phyloP scores from a whole-genome alignment of 2,113 vertebrate species.

The Gadus chalcogrammus region DNA sequence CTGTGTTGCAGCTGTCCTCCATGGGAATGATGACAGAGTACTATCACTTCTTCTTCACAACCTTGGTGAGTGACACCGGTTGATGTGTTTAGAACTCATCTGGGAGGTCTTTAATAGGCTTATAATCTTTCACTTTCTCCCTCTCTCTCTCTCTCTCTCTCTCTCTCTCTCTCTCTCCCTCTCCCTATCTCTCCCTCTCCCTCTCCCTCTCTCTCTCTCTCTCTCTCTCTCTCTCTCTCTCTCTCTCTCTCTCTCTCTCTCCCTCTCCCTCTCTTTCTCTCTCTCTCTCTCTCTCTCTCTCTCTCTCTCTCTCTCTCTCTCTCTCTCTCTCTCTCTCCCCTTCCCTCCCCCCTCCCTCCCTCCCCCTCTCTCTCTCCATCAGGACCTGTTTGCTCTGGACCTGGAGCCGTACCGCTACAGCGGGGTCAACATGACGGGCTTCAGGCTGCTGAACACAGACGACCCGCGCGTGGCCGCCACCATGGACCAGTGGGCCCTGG shows the following conservation, averaged over 20 bases:
- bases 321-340: neutral
- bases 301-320: neutral
- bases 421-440: slow-evolving; percentile 96
- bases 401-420: slow-evolving; percentile 97
- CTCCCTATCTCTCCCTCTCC: neutral
- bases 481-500: slow-evolving; percentile 91
- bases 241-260: too few relatives aligned
- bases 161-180: neutral
- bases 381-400: slow-evolving; percentile 96
- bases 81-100: neutral
- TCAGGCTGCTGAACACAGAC: slow-evolving; percentile 88
- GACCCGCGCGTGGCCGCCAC: slow-evolving; percentile 83
- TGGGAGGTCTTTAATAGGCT: too few relatives aligned
- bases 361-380: neutral
- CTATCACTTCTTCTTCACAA: slow-evolving; percentile 98
- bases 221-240: neutral
- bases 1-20: slow-evolving; percentile 82
- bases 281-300: too few relatives aligned
- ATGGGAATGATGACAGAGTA: slow-evolving; percentile 99
- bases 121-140: too few relatives aligned
- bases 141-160: too few relatives aligned
- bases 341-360: neutral
- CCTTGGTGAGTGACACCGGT: slow-evolving; percentile 81
- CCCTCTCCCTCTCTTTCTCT: too few relatives aligned
- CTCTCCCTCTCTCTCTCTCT: neutral